A percentile compares a stretch with the other conserved stretches of the same genome.
Conservation (phyloP, 2,797 vertebrate species). For the Aeoliscus strigatus region DNA sequence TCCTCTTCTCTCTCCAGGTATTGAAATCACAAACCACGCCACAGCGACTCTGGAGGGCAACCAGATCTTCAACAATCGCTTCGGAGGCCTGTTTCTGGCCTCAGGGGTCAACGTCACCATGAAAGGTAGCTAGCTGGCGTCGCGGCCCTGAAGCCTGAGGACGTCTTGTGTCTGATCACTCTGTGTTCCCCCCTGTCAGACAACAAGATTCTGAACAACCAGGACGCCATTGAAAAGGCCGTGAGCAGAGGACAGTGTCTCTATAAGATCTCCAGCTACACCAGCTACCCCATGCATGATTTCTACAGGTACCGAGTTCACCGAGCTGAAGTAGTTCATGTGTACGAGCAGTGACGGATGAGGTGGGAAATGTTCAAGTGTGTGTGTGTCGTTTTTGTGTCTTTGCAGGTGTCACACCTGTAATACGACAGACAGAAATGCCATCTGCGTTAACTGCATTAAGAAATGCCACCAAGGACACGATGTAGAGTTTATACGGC, state of each 20-base stretch:
- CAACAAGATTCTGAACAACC: constrained; percentile 99
- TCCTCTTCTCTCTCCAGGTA: constrained; percentile 73
- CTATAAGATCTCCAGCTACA: constrained; percentile 99
- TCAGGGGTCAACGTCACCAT: constrained; percentile 99
- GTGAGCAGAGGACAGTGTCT: constrained; percentile 99
- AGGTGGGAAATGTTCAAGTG: neutral
- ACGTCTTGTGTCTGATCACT: no score
- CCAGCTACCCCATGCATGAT: constrained; percentile 99
- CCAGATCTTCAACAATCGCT: constrained; percentile 99
- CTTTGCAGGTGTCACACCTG: constrained; percentile 94
- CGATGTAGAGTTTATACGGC: constrained; percentile 99
- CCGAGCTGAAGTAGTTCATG: no score
- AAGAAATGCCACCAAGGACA: constrained; percentile 99
- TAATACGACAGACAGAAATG: constrained; percentile 98
- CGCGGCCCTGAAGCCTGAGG: no score
- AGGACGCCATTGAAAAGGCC: constrained; percentile 99
- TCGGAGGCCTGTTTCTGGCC: constrained; percentile 96
- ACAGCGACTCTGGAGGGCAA: constrained; percentile 98
- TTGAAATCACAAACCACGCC: constrained; percentile 99
- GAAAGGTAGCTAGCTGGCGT: constrained; percentile 82
- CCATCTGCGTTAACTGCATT: constrained; percentile 99
- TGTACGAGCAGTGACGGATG: no score
- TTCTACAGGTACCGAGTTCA: constrained; percentile 90
- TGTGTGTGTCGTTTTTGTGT: neutral
- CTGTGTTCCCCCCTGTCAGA: constrained; percentile 72